phyloP scores from a whole-genome alignment of 2,113 vertebrate species.

The Candoia aspera region DNA sequence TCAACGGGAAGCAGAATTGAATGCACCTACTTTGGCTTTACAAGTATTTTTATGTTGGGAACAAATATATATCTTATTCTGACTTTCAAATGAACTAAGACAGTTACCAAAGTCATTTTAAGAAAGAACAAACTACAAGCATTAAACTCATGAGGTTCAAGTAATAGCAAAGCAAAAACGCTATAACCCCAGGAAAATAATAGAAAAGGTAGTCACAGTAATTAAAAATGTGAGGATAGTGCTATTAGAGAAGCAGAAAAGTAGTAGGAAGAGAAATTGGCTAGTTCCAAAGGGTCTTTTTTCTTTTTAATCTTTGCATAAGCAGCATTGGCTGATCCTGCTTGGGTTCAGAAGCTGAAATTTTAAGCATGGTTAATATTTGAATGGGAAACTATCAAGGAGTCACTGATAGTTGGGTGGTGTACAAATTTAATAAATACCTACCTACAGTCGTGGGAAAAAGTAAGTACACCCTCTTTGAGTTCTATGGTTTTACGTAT shows the following conservation, averaged over 20 bases:
- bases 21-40: not conserved
- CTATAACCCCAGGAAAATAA: not conserved
- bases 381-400: not conserved
- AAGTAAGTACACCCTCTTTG: too few species aligned
- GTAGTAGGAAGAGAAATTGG: not conserved
- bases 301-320: not conserved
- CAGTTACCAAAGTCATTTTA: not conserved
- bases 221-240: not conserved
- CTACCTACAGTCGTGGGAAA: too few species aligned
- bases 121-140: not conserved
- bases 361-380: not conserved
- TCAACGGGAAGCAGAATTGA: slow-evolving; percentile 25
- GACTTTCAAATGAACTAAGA: not conserved
- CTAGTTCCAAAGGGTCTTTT: not conserved
- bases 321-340: not conserved
- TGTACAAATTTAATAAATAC: not conserved
- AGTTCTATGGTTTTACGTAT: too few species aligned
- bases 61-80: not conserved
- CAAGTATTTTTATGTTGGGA: not conserved
- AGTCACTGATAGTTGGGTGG: not conserved
- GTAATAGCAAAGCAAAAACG: not conserved
- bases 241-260: not conserved
- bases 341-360: not conserved
- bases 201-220: not conserved
- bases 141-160: not conserved